These are phyloP conservation scores for Smittia aterrima DNA, from an alignment of 2,888 invertebrate species.

Conservation along the genomic window DNA sequence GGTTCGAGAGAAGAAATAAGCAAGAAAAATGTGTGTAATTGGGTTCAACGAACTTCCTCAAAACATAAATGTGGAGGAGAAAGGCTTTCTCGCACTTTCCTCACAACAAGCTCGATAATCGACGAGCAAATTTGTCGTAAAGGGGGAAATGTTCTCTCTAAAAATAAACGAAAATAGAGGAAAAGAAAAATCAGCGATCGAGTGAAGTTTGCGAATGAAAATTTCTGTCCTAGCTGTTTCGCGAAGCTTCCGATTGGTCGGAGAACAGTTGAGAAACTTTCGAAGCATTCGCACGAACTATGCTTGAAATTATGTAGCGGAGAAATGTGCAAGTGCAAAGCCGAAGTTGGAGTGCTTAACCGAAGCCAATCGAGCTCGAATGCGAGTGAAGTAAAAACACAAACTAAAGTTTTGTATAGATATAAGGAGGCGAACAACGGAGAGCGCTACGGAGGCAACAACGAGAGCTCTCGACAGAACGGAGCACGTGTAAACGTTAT, in stretches of 20 bases:
- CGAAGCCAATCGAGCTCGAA: not conserved
- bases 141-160: too few relatives aligned
- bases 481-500: slow-evolving; percentile 28
- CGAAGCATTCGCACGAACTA: not conserved
- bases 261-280: not conserved
- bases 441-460: slow-evolving; percentile 26
- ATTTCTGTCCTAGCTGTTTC: not conserved
- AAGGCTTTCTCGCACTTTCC: slow-evolving; percentile 8
- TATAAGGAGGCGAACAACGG: slow-evolving; percentile 27
- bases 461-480: not conserved
- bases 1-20: not conserved
- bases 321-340: not conserved
- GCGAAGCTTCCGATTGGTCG: slow-evolving; percentile 14
- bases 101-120: not conserved
- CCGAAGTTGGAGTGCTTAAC: not conserved
- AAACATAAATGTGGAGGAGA: not conserved
- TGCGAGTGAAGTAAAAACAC: not conserved
- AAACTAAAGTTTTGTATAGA: not conserved
- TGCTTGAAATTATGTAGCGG: not conserved
- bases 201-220: too few relatives aligned
- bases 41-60: slow-evolving; percentile 19
- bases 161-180: too few relatives aligned
- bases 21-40: slow-evolving; percentile 5
- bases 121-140: not conserved
- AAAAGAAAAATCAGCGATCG: too few relatives aligned